These are phyloP conservation scores for Hoplodrina blanda DNA, from an alignment of 2,888 invertebrate genomes.

Conservation along the genomic window DNA sequence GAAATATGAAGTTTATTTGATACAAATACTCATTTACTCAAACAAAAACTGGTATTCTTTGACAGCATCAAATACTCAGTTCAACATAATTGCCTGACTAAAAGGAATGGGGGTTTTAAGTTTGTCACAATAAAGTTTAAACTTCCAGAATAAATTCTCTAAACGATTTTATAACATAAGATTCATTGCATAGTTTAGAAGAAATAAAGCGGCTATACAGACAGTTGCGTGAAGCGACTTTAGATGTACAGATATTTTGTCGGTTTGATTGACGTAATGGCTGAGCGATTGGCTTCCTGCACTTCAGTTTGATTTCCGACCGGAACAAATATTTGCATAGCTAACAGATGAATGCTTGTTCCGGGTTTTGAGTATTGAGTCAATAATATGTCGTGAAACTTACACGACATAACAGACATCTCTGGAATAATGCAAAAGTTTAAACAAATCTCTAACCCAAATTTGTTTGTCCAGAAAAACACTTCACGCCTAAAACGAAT, in stretches of 20 bases:
- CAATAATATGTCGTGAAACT: background rate
- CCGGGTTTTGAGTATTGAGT: background rate
- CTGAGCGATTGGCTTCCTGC: background rate
- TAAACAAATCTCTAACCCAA: background rate
- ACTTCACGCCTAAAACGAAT: slow-evolving; percentile 1
- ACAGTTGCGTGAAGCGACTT: too few relatives aligned
- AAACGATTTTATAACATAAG: too few relatives aligned
- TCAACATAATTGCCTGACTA: background rate
- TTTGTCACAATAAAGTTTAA: background rate
- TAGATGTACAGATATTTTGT: too few relatives aligned
- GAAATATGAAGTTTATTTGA: background rate
- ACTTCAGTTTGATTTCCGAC: slow-evolving; percentile 9
- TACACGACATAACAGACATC: background rate
- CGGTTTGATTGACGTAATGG: background rate
- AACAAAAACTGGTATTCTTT: background rate
- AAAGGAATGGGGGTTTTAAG: background rate
- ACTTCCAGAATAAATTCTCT: too few relatives aligned
- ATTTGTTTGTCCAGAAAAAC: background rate
- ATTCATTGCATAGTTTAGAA: too few relatives aligned
- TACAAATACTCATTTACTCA: too few relatives aligned
- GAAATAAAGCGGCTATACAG: too few relatives aligned
- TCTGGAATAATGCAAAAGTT: background rate
- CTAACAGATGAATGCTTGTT: background rate
- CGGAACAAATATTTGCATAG: slow-evolving; percentile 24
- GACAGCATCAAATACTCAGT: background rate